Evolutionary conservation across 2,797 vertebrate genomes (phyloP).

Genomic region (Okamejei kenojei): DNA sequence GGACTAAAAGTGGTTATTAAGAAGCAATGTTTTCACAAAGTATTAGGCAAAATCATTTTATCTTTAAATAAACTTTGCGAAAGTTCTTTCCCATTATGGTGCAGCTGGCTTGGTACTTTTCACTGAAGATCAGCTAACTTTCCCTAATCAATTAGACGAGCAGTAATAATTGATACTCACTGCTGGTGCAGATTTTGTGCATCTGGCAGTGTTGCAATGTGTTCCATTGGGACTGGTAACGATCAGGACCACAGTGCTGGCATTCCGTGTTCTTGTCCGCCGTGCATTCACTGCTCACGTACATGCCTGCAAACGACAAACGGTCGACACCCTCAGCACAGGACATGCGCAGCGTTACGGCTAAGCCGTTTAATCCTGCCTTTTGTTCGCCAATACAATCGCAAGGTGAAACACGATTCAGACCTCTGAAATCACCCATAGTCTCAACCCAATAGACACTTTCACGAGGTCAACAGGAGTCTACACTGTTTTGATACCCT

Average conservation of each 20-base stretch:
- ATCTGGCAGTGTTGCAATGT: neutral
- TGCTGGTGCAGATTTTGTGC: neutral
- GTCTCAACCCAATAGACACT: neutral
- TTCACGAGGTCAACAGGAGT: neutral
- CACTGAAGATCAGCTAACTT: neutral
- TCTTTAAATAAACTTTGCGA: neutral
- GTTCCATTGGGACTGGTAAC: constrained; percentile 14
- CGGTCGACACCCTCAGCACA: neutral
- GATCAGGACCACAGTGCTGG: neutral
- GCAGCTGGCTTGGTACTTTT: neutral
- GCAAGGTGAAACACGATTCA: neutral
- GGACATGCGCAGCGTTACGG: neutral
- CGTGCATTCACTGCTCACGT: neutral
- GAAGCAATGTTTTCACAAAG: neutral
- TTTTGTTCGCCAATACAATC: neutral
- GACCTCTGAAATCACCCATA: neutral
- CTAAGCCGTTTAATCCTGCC: neutral
- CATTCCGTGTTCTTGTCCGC: neutral
- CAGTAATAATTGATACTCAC: neutral
- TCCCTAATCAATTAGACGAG: neutral
- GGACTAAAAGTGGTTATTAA: neutral
- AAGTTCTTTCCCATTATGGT: neutral
- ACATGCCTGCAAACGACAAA: neutral
- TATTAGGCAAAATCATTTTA: neutral
- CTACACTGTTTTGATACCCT: no score